Percentiles rank a stretch among this genome's conserved stretches.
Evolutionary conservation across 2,888 invertebrate genomes (phyloP).

Genomic region (Tinea semifulvella): DNA sequence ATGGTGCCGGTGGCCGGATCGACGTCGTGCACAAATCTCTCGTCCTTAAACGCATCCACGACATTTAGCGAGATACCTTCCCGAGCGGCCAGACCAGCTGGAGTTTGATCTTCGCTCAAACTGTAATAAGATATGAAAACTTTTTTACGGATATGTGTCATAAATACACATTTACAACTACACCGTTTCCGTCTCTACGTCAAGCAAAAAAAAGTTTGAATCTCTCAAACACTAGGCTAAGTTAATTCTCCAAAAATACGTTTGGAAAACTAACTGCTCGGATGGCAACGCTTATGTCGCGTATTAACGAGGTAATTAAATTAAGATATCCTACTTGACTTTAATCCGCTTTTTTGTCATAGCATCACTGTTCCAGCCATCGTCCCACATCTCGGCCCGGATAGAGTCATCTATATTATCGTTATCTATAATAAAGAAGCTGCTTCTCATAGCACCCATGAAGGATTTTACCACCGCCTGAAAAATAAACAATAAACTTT

Average conservation of each 20-base stretch:
- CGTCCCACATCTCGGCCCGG: slow-evolving; percentile 68
- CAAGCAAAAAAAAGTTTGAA: too few relatives aligned
- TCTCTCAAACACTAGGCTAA: too few relatives aligned
- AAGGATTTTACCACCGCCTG: slow-evolving; percentile 67
- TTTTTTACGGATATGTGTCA: too few relatives aligned
- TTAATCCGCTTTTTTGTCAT: slow-evolving; percentile 62
- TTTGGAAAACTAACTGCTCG: too few relatives aligned
- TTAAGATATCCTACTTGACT: slow-evolving; percentile 58
- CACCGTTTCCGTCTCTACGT: too few relatives aligned
- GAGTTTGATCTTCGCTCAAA: slow-evolving; percentile 53
- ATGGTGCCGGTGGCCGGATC: slow-evolving; percentile 65
- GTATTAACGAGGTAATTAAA: too few relatives aligned
- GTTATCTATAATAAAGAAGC: slow-evolving; percentile 65
- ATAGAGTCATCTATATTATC: slow-evolving; percentile 42
- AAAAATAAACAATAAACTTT: too few relatives aligned
- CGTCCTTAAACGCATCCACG: slow-evolving; percentile 63
- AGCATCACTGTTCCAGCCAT: slow-evolving; percentile 53
- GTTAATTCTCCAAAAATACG: too few relatives aligned
- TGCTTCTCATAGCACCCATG: slow-evolving; percentile 64
- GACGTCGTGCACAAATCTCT: slow-evolving; percentile 58
- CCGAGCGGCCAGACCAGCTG: slow-evolving; percentile 60
- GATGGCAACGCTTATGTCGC: too few relatives aligned
- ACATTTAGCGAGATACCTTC: slow-evolving; percentile 60
- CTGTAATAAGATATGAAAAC: too few relatives aligned
- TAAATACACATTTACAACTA: too few relatives aligned